A percentile compares a stretch with the other conserved stretches of the same genome.
Evolutionary conservation across 2,113 vertebrate genomes (phyloP).

Genomic region (Promerops cafer): DNA sequence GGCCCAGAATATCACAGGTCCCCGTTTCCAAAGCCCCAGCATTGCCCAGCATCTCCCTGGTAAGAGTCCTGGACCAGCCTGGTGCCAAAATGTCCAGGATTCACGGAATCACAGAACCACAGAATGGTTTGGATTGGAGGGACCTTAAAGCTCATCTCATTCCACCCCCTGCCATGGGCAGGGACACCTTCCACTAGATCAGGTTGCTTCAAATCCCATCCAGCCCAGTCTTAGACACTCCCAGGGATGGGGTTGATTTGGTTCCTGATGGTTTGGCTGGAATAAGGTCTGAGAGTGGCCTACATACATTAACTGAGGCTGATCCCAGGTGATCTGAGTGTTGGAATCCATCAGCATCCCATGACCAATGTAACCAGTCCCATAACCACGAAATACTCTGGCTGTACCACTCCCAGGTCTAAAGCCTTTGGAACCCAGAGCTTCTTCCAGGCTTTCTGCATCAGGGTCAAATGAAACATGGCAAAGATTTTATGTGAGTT

Average conservation of each 20-base stretch:
- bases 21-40: not conserved
- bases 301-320: not conserved
- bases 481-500: not conserved
- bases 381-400: not conserved
- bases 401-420: not conserved
- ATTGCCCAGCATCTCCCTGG: not conserved
- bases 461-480: not conserved
- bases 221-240: not conserved
- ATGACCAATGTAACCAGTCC: not conserved
- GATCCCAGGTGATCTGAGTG: not conserved
- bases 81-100: not conserved
- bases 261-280: not conserved
- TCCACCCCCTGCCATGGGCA: not conserved
- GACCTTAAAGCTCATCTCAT: not conserved
- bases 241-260: not conserved
- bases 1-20: not conserved
- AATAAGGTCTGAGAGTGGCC: not conserved
- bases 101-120: not conserved
- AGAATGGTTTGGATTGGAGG: not conserved
- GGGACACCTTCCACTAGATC: not conserved
- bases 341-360: not conserved
- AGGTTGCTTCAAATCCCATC: not conserved
- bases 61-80: not conserved
- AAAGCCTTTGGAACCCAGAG: not conserved
- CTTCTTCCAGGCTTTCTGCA: not conserved